Base-by-base conservation (phyloP, 2,888 invertebrate genomes). In the Nysson spinosus region DNA sequence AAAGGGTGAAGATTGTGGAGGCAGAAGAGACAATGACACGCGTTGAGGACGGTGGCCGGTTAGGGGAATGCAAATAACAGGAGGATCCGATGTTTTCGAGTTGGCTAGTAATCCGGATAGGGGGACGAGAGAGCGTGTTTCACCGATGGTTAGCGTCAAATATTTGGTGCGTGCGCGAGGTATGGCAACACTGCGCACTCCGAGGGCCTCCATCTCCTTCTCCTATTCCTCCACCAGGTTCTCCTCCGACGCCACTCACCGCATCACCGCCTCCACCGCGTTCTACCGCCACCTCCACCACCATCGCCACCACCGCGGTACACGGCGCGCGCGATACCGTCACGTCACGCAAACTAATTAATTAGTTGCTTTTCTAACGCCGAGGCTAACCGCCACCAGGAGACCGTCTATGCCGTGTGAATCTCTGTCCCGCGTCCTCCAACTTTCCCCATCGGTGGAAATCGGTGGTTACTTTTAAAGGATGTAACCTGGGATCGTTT, bases 111-210 rank as follows among this genome's bases (percentile, higher is more conserved):
- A 82, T 69, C 72, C 71, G 67, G 71, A 63, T 75, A 72, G 77
- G 65, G 72, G 78, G 82, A 74, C 76, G 69, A 72, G 76, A 64
- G 60, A 62, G 70, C 77, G 82, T 81, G 84, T 84, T 85, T 83
- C 85, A 81, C 82, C 83, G 84, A 83, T 85, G 86, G 84, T 85
- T 84, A 85, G 83, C 85, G 83, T 86, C 81, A 85, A 86, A 86
- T 86, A 86, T 86, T 86, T 83, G 83, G 83, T 83, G 82, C 83
- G 83, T 83, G 80, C 78, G 71, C 77, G 82, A 83, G 75, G 83
- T 79, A 85, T 81, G 85, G 85, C 85, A 85, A 85, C 84, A 79
- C 75, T 75, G 85, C 85, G 72, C 68, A 58, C 70, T 57, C 62
- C 43, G 42, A 56, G 57, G 62, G 56, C 51, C 66, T 51, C 61